Percentiles rank a stretch among this genome's conserved stretches.
These are phyloP conservation scores for Ranitomeya imitator DNA, from an alignment of 2,113 vertebrate genomes.

Conservation along the genomic window DNA sequence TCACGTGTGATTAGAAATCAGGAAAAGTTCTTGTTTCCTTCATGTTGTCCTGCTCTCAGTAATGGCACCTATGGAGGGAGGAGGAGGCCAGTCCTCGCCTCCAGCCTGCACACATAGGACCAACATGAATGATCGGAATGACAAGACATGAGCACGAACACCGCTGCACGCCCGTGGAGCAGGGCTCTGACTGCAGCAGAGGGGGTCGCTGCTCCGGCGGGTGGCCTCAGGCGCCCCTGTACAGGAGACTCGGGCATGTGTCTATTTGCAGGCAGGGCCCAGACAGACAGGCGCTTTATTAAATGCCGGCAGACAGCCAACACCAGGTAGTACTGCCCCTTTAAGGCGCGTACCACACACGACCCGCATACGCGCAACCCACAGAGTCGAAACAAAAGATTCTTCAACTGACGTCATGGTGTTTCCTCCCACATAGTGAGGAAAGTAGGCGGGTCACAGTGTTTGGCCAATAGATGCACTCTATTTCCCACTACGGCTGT, in stretches of 20 bases:
- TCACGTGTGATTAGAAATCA: too few species aligned
- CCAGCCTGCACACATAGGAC: too few species aligned
- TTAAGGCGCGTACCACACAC: constrained; percentile 50
- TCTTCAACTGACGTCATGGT: constrained; percentile 8
- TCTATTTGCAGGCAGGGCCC: constrained; percentile 55
- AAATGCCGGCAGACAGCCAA: constrained; percentile 48
- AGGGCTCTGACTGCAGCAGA: background rate
- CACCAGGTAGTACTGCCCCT: constrained; percentile 19
- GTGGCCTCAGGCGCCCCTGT: constrained; percentile 49
- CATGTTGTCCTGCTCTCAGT: too few species aligned
- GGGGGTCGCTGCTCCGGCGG: constrained; percentile 1
- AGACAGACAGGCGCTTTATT: constrained; percentile 56
- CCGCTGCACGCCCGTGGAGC: background rate
- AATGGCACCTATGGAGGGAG: too few species aligned
- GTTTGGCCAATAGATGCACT: background rate
- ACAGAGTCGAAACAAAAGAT: constrained; percentile 46
- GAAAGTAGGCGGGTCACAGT: background rate
- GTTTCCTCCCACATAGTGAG: background rate
- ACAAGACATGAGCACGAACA: too few species aligned
- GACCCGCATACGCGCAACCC: constrained; percentile 11
- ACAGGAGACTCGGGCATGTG: constrained; percentile 25
- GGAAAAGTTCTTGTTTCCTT: too few species aligned
- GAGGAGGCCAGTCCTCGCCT: too few species aligned
- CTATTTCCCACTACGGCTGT: background rate
- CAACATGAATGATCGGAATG: too few species aligned